Percentiles rank a stretch among this genome's conserved stretches.
Conservation (phyloP, 2,888 invertebrate genomes). For the Boloria euphrosyne region DNA sequence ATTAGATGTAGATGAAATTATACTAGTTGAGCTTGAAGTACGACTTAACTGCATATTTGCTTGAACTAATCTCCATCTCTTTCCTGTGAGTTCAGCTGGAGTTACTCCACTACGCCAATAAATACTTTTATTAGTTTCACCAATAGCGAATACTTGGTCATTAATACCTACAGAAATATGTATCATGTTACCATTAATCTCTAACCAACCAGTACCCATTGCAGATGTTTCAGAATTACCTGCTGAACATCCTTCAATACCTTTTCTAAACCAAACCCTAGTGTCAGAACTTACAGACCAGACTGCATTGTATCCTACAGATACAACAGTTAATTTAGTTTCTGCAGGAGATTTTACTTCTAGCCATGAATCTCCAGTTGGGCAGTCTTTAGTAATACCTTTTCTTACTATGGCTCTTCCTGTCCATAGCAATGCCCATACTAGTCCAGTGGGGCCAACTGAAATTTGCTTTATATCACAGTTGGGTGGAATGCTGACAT, state of each 20-base stretch:
- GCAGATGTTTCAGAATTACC: constrained; percentile 89
- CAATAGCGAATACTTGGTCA: constrained; percentile 95
- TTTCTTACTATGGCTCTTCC: constrained; percentile 91
- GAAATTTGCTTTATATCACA: constrained; percentile 93
- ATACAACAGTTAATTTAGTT: constrained; percentile 88
- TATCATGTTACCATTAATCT: constrained; percentile 93
- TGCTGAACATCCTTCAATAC: constrained; percentile 85
- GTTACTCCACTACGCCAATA: constrained; percentile 91
- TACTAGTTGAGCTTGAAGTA: constrained; percentile 90
- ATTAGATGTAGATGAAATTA: constrained; percentile 84
- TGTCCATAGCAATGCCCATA: constrained; percentile 93
- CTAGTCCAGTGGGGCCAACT: constrained; percentile 92
- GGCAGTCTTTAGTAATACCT: constrained; percentile 90
- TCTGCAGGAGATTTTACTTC: constrained; percentile 88
- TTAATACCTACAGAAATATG: constrained; percentile 92
- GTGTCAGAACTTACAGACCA: constrained; percentile 93
- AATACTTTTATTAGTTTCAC: constrained; percentile 89
- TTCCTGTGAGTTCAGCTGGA: constrained; percentile 90
- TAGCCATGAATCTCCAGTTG: constrained; percentile 88
- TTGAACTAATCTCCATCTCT: constrained; percentile 91
- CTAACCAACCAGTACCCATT: constrained; percentile 93
- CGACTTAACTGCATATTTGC: constrained; percentile 92
- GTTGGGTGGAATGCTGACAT: constrained; percentile 88
- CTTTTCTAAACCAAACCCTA: constrained; percentile 93
- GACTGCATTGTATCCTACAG: constrained; percentile 90